Conservation (phyloP, 2,113 vertebrate species). For the Calidris pugnax region DNA sequence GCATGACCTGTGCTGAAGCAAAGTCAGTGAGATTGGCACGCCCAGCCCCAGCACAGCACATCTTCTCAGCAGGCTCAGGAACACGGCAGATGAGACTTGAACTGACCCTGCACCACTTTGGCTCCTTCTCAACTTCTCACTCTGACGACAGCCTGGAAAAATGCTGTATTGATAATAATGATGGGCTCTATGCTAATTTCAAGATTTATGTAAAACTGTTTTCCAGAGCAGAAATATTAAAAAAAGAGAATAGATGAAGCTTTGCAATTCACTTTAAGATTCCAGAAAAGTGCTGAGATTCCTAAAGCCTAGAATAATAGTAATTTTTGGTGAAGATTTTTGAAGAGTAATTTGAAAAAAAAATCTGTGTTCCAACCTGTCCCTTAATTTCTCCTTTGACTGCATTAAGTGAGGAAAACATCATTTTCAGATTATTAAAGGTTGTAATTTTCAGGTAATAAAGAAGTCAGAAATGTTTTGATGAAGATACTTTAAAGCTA, state of each 20-base stretch:
- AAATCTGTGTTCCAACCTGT: not conserved
- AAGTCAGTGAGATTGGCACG: not conserved
- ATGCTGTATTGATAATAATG: not conserved
- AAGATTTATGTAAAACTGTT: not conserved
- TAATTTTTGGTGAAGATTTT: not conserved
- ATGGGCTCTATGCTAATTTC: not conserved
- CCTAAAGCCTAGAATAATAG: not conserved
- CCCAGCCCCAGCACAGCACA: rapidly evolving
- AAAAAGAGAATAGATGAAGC: not conserved
- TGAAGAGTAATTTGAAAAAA: not conserved
- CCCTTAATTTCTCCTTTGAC: not conserved
- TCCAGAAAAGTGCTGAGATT: not conserved
- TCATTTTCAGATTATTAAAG: not conserved
- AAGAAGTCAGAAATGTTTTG: not conserved
- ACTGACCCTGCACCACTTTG: not conserved
- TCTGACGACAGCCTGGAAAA: not conserved
- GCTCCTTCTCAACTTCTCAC: not conserved
- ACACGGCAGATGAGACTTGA: not conserved
- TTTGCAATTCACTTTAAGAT: not conserved
- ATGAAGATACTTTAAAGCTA: not conserved
- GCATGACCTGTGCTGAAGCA: not conserved
- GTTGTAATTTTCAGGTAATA: not conserved
- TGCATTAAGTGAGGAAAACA: not conserved
- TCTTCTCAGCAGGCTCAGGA: not conserved
- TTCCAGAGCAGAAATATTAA: not conserved